Conservation (phyloP, 2,797 vertebrate species). For the Etheostoma perlongum region DNA sequence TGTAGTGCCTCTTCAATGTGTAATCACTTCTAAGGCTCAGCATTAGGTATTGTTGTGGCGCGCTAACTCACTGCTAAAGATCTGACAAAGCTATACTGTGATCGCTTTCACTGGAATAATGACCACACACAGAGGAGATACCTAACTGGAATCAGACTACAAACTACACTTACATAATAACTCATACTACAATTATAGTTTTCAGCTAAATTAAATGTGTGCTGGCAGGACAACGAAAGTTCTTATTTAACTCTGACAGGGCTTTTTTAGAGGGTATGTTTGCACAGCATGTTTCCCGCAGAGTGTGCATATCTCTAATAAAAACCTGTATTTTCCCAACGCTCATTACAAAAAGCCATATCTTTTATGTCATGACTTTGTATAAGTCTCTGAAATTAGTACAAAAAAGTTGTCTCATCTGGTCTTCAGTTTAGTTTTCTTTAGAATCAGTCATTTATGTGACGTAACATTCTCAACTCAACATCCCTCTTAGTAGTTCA, state of each 20-base stretch:
- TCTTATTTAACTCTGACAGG: background rate
- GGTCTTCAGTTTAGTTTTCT: no score
- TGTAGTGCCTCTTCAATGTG: background rate
- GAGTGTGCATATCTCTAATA: no score
- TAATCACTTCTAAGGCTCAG: conserved; percentile 13
- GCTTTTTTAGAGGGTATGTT: background rate
- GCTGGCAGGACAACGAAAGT: no score
- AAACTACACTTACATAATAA: background rate
- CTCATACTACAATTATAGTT: no score
- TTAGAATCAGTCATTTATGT: no score
- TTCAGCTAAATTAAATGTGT: background rate
- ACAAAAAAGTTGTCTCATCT: background rate
- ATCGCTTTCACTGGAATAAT: no score
- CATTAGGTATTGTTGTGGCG: background rate
- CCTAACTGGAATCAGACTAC: background rate
- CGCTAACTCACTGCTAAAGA: background rate
- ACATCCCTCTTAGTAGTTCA: background rate
- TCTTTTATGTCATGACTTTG: background rate
- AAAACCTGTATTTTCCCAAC: no score
- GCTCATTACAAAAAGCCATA: no score
- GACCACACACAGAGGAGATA: no score
- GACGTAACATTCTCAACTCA: no score
- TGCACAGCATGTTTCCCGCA: background rate
- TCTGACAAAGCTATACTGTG: background rate
- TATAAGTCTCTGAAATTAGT: background rate